phyloP scores from a whole-genome alignment of 2,113 vertebrate genomes.

The Hucho hucho region DNA sequence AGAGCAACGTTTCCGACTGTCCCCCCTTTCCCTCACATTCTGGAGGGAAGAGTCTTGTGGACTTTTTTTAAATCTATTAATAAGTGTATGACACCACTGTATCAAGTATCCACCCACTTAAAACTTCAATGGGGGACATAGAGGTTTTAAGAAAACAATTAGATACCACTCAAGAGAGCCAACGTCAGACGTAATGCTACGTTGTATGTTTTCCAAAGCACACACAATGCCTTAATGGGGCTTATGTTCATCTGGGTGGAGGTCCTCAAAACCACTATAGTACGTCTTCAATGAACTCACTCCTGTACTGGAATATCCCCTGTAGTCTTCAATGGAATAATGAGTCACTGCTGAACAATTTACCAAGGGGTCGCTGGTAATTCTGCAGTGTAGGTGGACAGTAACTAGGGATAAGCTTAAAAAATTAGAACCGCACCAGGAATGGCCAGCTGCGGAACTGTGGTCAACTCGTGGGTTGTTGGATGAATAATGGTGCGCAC shows the following conservation, averaged over 20 bases:
- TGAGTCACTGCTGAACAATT: conserved; percentile 40
- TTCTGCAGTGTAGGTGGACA: conserved; percentile 10
- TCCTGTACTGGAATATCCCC: not conserved
- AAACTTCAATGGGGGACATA: not conserved
- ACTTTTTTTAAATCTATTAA: not conserved
- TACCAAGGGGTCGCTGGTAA: conserved; percentile 21
- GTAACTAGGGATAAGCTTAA: conserved; percentile 15
- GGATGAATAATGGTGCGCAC: conserved; percentile 6
- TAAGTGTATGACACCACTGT: conserved; percentile 2
- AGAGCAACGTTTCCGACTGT: not conserved
- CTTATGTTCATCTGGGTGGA: conserved; percentile 1
- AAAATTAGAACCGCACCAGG: not conserved
- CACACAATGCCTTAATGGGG: not conserved
- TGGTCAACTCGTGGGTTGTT: conserved; percentile 20
- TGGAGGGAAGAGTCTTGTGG: not conserved
- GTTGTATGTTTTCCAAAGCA: conserved; percentile 2
- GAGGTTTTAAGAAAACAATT: conserved; percentile 4
- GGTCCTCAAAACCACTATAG: not conserved
- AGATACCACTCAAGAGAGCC: not conserved
- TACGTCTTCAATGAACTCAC: not conserved
- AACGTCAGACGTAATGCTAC: not conserved
- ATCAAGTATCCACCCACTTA: not conserved
- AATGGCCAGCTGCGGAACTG: conserved; percentile 11
- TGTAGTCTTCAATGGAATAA: not conserved
- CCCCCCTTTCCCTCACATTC: not conserved